Evolutionary conservation across 1,140 invertebrate species (phyloP).

Genomic region (Tenebrio molitor): DNA sequence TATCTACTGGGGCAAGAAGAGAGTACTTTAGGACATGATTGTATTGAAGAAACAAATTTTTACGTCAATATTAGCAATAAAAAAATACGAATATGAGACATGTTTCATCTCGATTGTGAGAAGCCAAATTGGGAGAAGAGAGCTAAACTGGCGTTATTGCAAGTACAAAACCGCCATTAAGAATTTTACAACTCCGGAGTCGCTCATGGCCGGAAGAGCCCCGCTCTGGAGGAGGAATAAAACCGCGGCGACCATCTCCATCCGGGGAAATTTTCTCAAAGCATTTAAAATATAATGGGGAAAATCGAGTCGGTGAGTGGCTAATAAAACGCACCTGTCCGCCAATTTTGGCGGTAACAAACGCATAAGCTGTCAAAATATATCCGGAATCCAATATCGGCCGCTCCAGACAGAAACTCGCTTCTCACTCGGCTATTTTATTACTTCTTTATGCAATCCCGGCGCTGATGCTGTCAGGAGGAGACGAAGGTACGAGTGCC

Average conservation of each 20-base stretch:
- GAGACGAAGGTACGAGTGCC: neutral
- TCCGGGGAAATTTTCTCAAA: conserved; percentile 21
- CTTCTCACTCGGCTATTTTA: conserved; percentile 15
- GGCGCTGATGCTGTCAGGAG: neutral
- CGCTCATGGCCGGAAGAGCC: neutral
- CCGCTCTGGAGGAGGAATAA: neutral
- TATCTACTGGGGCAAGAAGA: too few species aligned
- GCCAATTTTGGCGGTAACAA: conserved; percentile 48
- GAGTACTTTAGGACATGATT: too few species aligned
- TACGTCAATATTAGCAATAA: too few species aligned
- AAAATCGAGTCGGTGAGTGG: conserved; percentile 13
- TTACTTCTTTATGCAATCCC: conserved; percentile 39
- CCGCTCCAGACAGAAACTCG: neutral
- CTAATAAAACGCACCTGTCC: conserved; percentile 51
- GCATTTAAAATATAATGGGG: conserved; percentile 21
- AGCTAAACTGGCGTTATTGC: too few species aligned
- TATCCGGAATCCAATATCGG: conserved; percentile 22
- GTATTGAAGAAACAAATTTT: too few species aligned
- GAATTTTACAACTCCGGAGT: neutral
- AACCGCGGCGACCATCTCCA: neutral
- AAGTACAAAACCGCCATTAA: neutral
- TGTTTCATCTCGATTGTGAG: too few species aligned
- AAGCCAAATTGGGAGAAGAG: too few species aligned
- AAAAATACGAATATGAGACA: too few species aligned
- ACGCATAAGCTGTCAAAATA: conserved; percentile 52